A percentile compares a stretch with the other conserved stretches of the same genome.
Evolutionary conservation across 2,113 vertebrate genomes (phyloP).

Genomic region (Indicator maculatus): DNA sequence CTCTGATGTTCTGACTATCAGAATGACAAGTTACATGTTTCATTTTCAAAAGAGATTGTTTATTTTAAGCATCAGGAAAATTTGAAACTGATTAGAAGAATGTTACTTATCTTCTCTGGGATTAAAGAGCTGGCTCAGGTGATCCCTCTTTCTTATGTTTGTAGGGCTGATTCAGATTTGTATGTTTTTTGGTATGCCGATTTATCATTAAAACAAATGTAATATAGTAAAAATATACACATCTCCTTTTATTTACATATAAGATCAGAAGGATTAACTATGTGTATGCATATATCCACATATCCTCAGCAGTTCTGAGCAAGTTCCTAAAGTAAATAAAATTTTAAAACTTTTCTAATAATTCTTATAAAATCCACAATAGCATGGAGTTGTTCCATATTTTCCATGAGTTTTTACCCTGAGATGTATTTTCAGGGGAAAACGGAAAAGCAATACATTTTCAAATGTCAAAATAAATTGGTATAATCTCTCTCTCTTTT

Average conservation of each 20-base stretch:
- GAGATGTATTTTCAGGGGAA: not conserved
- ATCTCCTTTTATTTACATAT: not conserved
- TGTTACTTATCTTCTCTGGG: not conserved
- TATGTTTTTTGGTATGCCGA: not conserved
- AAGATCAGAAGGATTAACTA: not conserved
- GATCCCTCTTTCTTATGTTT: not conserved
- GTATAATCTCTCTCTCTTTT: not conserved
- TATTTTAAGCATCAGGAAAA: not conserved
- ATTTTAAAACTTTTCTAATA: not conserved
- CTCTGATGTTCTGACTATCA: not conserved
- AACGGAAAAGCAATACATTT: not conserved
- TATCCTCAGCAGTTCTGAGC: not conserved
- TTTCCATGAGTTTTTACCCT: not conserved
- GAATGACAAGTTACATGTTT: not conserved
- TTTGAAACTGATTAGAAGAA: not conserved
- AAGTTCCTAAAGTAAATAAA: not conserved
- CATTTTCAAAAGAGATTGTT: not conserved
- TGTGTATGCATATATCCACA: not conserved
- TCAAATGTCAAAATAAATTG: not conserved
- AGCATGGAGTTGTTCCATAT: not conserved
- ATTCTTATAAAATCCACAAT: not conserved
- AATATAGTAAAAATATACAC: not conserved
- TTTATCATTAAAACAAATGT: not conserved
- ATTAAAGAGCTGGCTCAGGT: not conserved
- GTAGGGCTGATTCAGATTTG: not conserved